These are phyloP conservation scores for Trichomalopsis sarcophagae DNA, from an alignment of 1,140 invertebrate genomes.

Conservation along the genomic window DNA sequence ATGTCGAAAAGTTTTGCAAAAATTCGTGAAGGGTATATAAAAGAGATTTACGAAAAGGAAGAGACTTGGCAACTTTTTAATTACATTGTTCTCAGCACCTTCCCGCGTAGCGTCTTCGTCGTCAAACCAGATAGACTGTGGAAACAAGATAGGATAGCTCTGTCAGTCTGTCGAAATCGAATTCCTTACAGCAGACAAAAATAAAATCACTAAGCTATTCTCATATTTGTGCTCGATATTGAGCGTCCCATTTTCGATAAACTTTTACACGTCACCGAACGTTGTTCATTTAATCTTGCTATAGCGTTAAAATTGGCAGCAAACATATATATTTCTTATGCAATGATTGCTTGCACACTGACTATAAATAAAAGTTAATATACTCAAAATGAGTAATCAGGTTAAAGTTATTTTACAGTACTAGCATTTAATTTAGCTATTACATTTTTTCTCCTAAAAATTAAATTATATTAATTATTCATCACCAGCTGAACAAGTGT, in stretches of 20 bases:
- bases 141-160: constrained; percentile 69
- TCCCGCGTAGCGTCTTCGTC: constrained; percentile 75
- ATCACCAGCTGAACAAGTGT: not conserved
- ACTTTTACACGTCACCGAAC: not conserved
- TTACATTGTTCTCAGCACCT: constrained; percentile 73
- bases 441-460: not conserved
- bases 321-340: not conserved
- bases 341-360: not conserved
- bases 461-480: not conserved
- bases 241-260: not conserved
- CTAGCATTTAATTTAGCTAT: not conserved
- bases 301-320: not conserved
- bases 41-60: constrained; percentile 45
- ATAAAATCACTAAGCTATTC: not conserved
- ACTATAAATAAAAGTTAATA: constrained; percentile 17
- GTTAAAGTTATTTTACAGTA: not conserved
- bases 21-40: constrained; percentile 35
- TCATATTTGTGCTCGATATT: not conserved
- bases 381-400: not conserved
- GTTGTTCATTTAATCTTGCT: not conserved
- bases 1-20: constrained; percentile 34
- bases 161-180: constrained; percentile 61
- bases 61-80: constrained; percentile 59
- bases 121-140: constrained; percentile 82
- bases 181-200: constrained; percentile 4